These are phyloP conservation scores for Euura saliciscinereae DNA, from an alignment of 1,140 invertebrate genomes.

Conservation along the genomic window DNA sequence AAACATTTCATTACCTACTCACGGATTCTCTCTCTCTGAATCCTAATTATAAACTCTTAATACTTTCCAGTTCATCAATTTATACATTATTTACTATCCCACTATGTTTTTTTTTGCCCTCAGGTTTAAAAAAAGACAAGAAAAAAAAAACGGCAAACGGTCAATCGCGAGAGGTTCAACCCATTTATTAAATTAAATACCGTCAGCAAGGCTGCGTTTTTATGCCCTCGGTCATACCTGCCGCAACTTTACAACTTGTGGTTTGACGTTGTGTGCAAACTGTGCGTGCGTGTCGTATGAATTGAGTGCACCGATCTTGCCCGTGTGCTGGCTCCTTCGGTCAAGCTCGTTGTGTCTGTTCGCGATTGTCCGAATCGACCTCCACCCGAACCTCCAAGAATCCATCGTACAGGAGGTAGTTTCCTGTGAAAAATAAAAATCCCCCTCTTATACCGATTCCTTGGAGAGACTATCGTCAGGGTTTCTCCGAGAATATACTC, in stretches of 20 bases:
- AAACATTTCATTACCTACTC: too few relatives aligned
- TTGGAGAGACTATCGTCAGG: too few relatives aligned
- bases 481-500: too few relatives aligned
- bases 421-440: not conserved
- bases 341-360: conserved; percentile 9
- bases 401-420: conserved; percentile 4
- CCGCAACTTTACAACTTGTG: not conserved
- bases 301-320: not conserved
- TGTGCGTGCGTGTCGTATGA: not conserved
- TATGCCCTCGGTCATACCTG: too few relatives aligned
- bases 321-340: conserved; percentile 4
- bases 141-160: too few relatives aligned
- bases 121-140: too few relatives aligned
- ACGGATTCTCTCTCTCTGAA: too few relatives aligned
- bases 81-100: too few relatives aligned
- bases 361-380: not conserved
- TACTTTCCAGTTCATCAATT: not conserved
- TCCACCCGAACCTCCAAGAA: not conserved
- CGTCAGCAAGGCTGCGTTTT: too few relatives aligned
- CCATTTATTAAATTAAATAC: too few relatives aligned
- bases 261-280: not conserved
- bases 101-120: too few relatives aligned
- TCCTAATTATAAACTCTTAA: not conserved
- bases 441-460: not conserved
- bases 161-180: too few relatives aligned